Percentiles rank a stretch among this genome's conserved stretches.
phyloP scores from a whole-genome alignment of 2,888 invertebrate genomes.

The Pristionchus japonicus region DNA sequence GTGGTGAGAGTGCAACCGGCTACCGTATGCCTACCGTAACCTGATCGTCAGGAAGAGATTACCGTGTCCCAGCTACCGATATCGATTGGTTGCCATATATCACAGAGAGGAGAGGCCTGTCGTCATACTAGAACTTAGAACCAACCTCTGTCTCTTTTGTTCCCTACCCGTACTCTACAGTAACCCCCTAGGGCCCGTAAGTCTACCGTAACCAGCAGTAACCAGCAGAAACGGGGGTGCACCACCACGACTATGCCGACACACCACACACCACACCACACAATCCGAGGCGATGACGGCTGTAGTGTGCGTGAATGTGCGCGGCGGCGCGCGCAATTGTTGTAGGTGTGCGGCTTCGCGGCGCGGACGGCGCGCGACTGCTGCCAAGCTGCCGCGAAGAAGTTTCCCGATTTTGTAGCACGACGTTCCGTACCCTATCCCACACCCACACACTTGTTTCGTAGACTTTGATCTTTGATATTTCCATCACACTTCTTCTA shows the following conservation, averaged over 20 bases:
- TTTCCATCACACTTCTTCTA: not conserved
- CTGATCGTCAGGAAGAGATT: not conserved
- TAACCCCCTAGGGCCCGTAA: not conserved
- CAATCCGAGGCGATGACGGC: not conserved
- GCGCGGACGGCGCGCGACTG: constrained; percentile 29
- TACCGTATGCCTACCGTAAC: constrained; percentile 27
- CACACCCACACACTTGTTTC: not conserved
- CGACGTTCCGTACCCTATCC: not conserved
- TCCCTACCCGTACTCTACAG: not conserved
- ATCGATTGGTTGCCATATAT: not conserved
- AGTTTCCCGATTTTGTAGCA: not conserved
- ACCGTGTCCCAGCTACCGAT: not conserved
- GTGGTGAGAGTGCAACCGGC: constrained; percentile 9
- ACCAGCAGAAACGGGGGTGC: constrained; percentile 25
- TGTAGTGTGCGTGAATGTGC: not conserved
- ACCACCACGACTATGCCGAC: constrained; percentile 10
- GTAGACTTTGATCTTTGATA: not conserved
- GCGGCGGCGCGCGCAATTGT: not conserved
- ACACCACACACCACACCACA: not conserved
- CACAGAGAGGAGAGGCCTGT: constrained; percentile 18
- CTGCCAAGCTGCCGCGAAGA: not conserved
- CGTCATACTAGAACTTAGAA: not conserved
- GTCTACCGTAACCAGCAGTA: not conserved
- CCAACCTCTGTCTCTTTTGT: constrained; percentile 9
- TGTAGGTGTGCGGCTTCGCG: not conserved